These are phyloP conservation scores for Thermophis baileyi DNA, from an alignment of 2,113 vertebrate genomes.

Conservation along the genomic window DNA sequence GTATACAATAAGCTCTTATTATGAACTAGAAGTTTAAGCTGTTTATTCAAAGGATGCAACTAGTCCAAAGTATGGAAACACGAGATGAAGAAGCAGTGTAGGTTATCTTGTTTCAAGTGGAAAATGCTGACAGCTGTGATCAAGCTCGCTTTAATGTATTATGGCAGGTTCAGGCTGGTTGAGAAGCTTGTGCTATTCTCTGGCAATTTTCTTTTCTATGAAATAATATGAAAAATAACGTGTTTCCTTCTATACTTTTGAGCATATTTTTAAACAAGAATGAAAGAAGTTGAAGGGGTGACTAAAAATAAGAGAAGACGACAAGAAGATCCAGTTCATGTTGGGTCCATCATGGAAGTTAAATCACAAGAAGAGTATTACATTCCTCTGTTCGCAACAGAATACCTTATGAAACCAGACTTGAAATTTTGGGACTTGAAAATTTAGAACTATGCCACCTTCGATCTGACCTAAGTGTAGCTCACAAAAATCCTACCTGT, in stretches of 20 bases:
- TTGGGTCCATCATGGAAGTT: not conserved
- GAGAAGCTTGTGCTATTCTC: slow-evolving; percentile 27
- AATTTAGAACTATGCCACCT: too few relatives aligned
- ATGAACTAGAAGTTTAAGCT: not conserved
- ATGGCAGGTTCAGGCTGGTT: not conserved
- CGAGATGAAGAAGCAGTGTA: not conserved
- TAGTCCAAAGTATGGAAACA: slow-evolving; percentile 23
- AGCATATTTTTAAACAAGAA: slow-evolving; percentile 9
- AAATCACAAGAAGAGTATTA: too few relatives aligned
- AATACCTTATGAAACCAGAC: too few relatives aligned
- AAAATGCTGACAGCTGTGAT: not conserved
- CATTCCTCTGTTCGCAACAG: too few relatives aligned
- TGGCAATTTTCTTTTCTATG: slow-evolving; percentile 21
- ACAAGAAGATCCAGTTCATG: not conserved
- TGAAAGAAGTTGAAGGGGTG: not conserved
- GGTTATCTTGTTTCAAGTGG: slow-evolving; percentile 33
- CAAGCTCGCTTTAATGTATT: slow-evolving; percentile 34
- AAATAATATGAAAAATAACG: not conserved
- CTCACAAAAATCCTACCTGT: too few relatives aligned
- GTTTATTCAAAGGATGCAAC: not conserved
- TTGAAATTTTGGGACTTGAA: too few relatives aligned
- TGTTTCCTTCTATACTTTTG: not conserved
- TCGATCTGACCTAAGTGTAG: too few relatives aligned
- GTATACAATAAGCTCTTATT: not conserved
- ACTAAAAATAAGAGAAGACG: not conserved